These are phyloP conservation scores for Cheilosia grossa DNA, from an alignment of 2,888 invertebrate species.

Conservation along the genomic window DNA sequence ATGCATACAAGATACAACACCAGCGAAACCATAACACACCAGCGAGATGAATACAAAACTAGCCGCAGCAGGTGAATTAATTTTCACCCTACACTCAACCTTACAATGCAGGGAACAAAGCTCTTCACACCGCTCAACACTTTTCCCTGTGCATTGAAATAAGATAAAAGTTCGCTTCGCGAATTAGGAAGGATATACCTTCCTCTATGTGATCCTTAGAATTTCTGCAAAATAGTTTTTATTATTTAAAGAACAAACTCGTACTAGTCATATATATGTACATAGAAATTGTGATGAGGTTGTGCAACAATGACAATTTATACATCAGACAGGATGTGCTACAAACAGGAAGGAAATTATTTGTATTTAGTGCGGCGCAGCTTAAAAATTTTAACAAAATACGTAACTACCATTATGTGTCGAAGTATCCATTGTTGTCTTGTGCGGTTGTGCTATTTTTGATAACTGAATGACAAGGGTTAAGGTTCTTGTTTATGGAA, in stretches of 20 bases:
- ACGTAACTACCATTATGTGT: constrained; percentile 8
- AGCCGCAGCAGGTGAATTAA: background rate
- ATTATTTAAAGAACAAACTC: background rate
- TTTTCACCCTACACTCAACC: background rate
- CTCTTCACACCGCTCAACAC: constrained; percentile 1
- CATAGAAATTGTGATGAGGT: constrained; percentile 7
- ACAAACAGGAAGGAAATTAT: constrained; percentile 17
- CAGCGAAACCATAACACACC: background rate
- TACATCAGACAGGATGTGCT: constrained; percentile 11
- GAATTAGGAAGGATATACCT: constrained; percentile 20
- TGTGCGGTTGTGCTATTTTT: background rate
- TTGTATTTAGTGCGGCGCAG: constrained; percentile 14
- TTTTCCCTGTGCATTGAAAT: background rate
- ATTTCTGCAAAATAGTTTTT: background rate
- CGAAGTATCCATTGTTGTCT: constrained; percentile 33
- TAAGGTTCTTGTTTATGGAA: background rate
- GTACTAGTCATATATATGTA: background rate
- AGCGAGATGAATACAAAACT: background rate
- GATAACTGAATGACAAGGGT: background rate
- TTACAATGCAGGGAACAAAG: background rate
- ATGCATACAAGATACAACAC: background rate
- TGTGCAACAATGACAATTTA: constrained; percentile 12
- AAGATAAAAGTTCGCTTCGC: constrained; percentile 11
- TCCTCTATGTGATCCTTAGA: constrained; percentile 1
- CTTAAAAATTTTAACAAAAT: constrained; percentile 19